These are phyloP conservation scores for Neoaliturus tenellus DNA, from an alignment of 2,888 invertebrate species.

Conservation along the genomic window DNA sequence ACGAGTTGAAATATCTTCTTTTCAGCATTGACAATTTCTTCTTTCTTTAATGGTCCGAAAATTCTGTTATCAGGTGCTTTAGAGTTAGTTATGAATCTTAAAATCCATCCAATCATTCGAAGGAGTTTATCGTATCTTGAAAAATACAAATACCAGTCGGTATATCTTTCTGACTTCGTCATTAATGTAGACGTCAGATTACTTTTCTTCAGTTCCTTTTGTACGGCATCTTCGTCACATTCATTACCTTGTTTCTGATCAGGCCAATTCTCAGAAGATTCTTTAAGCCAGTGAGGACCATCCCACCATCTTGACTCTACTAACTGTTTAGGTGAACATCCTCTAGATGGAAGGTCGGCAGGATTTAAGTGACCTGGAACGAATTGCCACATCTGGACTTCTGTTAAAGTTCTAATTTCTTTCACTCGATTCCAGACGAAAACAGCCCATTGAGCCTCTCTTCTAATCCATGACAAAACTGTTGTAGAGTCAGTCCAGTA, in stretches of 20 bases:
- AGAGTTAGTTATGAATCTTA: conserved; percentile 43
- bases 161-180: background rate
- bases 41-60: background rate
- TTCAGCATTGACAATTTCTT: background rate
- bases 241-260: background rate
- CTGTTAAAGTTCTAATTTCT: conserved; percentile 66
- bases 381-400: conserved; percentile 65
- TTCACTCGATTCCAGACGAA: conserved; percentile 67
- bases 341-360: conserved; percentile 69
- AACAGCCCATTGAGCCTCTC: conserved; percentile 64
- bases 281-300: conserved; percentile 68
- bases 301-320: conserved; percentile 68
- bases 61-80: background rate
- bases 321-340: conserved; percentile 66
- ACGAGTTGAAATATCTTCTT: background rate
- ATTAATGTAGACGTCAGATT: background rate
- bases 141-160: conserved; percentile 28
- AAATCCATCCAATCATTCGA: conserved; percentile 50
- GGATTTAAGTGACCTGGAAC: conserved; percentile 68
- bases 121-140: conserved; percentile 17
- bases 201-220: background rate
- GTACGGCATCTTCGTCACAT: conserved; percentile 15
- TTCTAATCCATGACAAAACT: conserved; percentile 66
- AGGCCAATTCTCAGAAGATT: conserved; percentile 64
- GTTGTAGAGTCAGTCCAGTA: conserved; percentile 68